Evolutionary conservation across 2,797 vertebrate species (phyloP).

Genomic region (Tarsius wallacei): DNA sequence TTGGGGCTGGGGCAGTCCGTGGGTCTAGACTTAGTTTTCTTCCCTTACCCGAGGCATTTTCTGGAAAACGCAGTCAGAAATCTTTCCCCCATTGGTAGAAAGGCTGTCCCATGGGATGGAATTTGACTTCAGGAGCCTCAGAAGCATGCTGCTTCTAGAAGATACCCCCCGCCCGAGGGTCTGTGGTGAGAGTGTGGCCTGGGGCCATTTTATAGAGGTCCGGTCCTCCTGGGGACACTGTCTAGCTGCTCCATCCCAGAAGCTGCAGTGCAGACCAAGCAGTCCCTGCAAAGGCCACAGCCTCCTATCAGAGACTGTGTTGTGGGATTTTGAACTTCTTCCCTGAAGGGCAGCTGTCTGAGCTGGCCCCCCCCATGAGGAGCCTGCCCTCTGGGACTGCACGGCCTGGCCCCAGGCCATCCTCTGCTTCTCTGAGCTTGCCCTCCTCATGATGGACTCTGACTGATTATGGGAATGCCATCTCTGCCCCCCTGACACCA

Average conservation of each 20-base stretch:
- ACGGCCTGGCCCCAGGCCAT: neutral
- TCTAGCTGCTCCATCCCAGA: neutral
- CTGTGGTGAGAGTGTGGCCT: neutral
- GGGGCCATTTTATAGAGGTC: neutral
- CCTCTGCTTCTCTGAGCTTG: neutral
- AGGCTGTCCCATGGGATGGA: neutral
- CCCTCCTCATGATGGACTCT: neutral
- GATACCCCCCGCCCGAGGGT: too few species aligned
- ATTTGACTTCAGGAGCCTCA: neutral
- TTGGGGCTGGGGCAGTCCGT: neutral
- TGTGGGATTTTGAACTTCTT: neutral
- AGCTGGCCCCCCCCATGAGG: accelerated
- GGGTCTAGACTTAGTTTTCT: neutral
- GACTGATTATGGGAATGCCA: accelerated
- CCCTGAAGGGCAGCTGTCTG: neutral
- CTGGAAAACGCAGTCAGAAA: neutral
- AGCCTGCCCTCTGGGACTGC: neutral
- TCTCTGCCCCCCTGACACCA: accelerated
- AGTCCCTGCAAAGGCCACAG: neutral
- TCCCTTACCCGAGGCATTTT: neutral
- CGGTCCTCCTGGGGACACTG: neutral
- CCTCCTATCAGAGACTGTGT: neutral
- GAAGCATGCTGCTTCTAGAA: neutral
- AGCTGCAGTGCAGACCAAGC: neutral
- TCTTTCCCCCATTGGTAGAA: neutral